These are phyloP conservation scores for Zeus faber DNA, from an alignment of 2,113 vertebrate species.

Conservation along the genomic window DNA sequence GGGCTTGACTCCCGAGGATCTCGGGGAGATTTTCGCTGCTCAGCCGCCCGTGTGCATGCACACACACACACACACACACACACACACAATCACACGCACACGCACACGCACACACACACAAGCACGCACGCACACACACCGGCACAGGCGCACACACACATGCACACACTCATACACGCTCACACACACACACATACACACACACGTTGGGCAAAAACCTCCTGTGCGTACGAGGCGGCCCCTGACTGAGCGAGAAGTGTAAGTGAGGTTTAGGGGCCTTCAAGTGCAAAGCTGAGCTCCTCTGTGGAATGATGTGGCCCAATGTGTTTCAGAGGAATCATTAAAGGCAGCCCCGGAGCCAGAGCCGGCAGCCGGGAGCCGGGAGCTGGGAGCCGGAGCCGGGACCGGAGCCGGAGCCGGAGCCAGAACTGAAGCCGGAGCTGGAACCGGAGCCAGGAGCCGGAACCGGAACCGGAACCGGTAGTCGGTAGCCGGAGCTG, in stretches of 20 bases:
- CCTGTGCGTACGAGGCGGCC: too few relatives aligned
- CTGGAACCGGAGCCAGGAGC: too few relatives aligned
- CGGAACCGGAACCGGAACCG: too few relatives aligned
- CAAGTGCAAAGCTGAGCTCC: slow-evolving; percentile 66
- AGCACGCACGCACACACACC: too few relatives aligned
- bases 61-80: neutral
- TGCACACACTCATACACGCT: neutral
- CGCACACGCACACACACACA: neutral
- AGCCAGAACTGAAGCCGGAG: too few relatives aligned
- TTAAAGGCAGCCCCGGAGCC: slow-evolving; percentile 48
- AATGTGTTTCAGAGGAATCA: slow-evolving; percentile 74
- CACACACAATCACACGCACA: neutral
- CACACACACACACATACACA: neutral
- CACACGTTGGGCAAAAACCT: too few relatives aligned
- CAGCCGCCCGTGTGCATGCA: slow-evolving; percentile 22
- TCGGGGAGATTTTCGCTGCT: slow-evolving; percentile 62
- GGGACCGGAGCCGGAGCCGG: neutral
- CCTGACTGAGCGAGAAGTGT: too few relatives aligned
- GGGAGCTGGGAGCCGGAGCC: neutral
- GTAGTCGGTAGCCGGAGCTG: too few relatives aligned
- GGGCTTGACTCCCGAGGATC: slow-evolving; percentile 72
- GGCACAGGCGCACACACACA: too few relatives aligned
- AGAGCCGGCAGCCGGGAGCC: neutral
- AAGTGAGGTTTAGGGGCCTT: slow-evolving; percentile 64
- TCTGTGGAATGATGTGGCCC: slow-evolving; percentile 68